Percentiles rank a stretch among this genome's conserved stretches.
Evolutionary conservation across 2,888 invertebrate species (phyloP).

Genomic region (Ectemnius lituratus): DNA sequence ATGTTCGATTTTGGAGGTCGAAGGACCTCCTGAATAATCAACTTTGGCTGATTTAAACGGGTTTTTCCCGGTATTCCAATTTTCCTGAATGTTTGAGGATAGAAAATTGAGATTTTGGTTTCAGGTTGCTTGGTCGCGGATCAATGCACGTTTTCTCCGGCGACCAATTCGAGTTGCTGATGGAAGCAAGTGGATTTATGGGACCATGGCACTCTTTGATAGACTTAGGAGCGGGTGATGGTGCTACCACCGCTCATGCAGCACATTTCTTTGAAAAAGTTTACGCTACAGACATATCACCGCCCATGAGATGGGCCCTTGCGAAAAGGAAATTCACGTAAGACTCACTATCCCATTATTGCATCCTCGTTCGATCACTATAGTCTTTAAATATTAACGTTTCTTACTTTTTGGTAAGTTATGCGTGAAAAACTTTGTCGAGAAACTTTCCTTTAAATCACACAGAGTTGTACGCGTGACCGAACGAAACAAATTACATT

Average conservation of each 20-base stretch:
- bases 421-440: constrained; percentile 29
- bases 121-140: constrained; percentile 91
- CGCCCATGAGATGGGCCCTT: constrained; percentile 91
- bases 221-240: constrained; percentile 98
- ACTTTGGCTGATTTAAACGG: too few species aligned
- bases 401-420: constrained; percentile 17
- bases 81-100: background rate
- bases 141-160: constrained; percentile 98
- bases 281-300: constrained; percentile 95
- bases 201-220: constrained; percentile 81
- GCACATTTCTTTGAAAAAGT: constrained; percentile 85
- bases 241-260: constrained; percentile 92
- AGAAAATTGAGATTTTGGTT: constrained; percentile 17
- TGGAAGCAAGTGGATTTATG: constrained; percentile 76
- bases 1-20: too few species aligned
- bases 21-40: too few species aligned
- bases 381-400: too few species aligned
- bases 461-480: constrained; percentile 24
- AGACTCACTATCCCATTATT: constrained; percentile 71
- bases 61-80: too few species aligned
- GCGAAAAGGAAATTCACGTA: constrained; percentile 88
- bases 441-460: constrained; percentile 24
- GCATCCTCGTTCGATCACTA: too few species aligned
- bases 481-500: constrained; percentile 39
- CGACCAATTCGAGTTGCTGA: constrained; percentile 86